These are phyloP conservation scores for Zeugodacus cucurbitae DNA, from an alignment of 1,140 invertebrate genomes.

Conservation along the genomic window DNA sequence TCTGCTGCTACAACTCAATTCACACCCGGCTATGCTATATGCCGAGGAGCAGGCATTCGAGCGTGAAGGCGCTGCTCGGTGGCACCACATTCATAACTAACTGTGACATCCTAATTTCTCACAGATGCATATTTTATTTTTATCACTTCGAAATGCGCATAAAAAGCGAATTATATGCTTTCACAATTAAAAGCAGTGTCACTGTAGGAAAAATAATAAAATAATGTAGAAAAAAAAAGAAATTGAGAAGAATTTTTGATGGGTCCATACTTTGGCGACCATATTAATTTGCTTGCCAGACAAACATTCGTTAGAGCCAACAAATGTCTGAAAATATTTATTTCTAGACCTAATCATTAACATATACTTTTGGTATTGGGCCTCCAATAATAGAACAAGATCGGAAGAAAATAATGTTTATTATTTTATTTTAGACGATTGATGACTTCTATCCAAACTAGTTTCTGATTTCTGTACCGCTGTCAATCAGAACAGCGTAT, in stretches of 20 bases:
- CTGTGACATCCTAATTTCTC: background rate
- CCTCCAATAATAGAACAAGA: no score
- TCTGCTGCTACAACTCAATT: constrained; percentile 24
- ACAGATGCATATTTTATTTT: background rate
- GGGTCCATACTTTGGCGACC: no score
- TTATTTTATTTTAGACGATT: no score
- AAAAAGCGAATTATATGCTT: background rate
- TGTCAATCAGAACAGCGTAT: no score
- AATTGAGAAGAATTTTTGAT: no score
- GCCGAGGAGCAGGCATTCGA: background rate
- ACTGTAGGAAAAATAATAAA: background rate
- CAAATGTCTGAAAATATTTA: background rate
- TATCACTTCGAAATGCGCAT: background rate
- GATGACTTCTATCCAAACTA: no score
- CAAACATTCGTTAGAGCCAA: background rate
- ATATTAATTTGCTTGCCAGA: no score
- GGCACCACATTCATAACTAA: background rate
- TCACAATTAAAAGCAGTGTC: background rate
- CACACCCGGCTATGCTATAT: background rate
- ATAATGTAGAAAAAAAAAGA: background rate
- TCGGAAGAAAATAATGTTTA: no score
- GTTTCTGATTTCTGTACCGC: no score
- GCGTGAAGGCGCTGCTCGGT: background rate
- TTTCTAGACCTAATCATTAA: no score
- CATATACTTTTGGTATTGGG: no score